Base-by-base conservation (phyloP, 2,113 vertebrate species). In the Camelus dromedarius region DNA sequence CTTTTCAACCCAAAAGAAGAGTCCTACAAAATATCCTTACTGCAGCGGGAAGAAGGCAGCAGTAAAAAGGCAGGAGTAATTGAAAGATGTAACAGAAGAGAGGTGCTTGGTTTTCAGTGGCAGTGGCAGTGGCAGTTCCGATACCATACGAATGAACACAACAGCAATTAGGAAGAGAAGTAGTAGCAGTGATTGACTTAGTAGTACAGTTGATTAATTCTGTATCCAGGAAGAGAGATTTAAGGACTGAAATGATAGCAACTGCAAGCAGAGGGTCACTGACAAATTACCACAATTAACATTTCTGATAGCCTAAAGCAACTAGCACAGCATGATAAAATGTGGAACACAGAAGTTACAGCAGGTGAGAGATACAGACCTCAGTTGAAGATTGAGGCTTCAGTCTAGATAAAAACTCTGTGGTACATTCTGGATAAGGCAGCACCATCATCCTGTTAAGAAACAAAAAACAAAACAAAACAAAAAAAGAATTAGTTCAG, bases 271-370 rank as follows among this genome's bases (percentile, higher is more conserved):
- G 46, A 97, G 73, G 50, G 91, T 95, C 89, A 82, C 82, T 97
- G 97, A 97, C 72, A 94, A 93, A 97, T 98, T 95, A 95, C 64
- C 50, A 89, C 93, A 97, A 96, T 97, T 96, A 97, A 95, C 89
- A 93, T 96, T 97, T 93, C 95, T 96, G 96, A 97, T 96, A 97
- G 89, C 95, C 89, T 93, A 86, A 91, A 97, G 95, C 85, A 97
- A 96, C 48, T 70, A 94, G 80, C 72, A 35, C 56, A 91, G 89
- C 67, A 94, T 91, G 96, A 95, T 94, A 97, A 97, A 97, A 89
- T 94, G 89, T 94, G 48, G 42, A 95, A 96, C 96, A 89, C 12
- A 75, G 93, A 95, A 92, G 67, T 70, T 97, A 90, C 66, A 96
- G 89, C 91, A 97, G 77, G 72, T 97, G 89, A 97, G 70, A 94